Evolutionary conservation across 2,113 vertebrate genomes (phyloP).

Genomic region (Tauraco erythrolophus): DNA sequence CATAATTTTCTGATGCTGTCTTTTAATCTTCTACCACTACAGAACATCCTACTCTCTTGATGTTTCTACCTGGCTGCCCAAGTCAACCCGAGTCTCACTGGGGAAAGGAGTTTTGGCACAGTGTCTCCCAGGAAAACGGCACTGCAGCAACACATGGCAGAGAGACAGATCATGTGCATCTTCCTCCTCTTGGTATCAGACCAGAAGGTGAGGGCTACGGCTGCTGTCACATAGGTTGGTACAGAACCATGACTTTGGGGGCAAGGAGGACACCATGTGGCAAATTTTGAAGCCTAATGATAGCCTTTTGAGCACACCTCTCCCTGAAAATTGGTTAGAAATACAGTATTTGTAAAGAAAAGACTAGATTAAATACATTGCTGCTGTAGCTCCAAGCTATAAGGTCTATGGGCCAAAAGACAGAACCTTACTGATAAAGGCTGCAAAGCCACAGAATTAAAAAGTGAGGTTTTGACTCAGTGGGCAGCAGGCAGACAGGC

Average conservation of each 20-base stretch:
- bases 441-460: background rate
- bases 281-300: background rate
- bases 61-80: background rate
- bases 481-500: background rate
- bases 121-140: background rate
- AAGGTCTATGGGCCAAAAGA: background rate
- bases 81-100: background rate
- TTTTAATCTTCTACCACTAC: background rate
- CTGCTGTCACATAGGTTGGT: background rate
- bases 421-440: background rate
- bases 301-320: background rate
- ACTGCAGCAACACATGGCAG: background rate
- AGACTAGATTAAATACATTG: background rate
- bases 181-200: background rate
- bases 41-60: background rate
- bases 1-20: background rate
- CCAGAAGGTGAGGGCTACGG: background rate
- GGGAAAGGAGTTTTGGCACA: background rate
- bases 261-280: background rate
- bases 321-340: background rate
- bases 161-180: background rate
- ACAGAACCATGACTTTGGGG: background rate
- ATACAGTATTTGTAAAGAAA: background rate
- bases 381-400: background rate
- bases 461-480: background rate